These are phyloP conservation scores for Monarcha castaneiventris DNA, from an alignment of 2,113 vertebrate species.

Conservation along the genomic window DNA sequence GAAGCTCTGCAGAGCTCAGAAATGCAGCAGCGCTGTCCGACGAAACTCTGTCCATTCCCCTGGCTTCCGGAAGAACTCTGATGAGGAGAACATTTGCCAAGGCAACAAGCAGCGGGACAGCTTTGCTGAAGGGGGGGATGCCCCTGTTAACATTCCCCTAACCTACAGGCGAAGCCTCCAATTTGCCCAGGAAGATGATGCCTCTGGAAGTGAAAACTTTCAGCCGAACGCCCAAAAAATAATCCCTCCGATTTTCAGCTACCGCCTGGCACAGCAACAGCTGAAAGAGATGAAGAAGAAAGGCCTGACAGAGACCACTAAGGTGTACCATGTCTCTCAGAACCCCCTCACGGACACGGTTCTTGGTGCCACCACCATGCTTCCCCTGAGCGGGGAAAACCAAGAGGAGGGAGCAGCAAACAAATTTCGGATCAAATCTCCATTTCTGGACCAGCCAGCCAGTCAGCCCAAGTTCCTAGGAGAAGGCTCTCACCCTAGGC, in stretches of 20 bases:
- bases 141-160: slow-evolving; percentile 65
- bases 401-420: slow-evolving; percentile 69
- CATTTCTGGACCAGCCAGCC: slow-evolving; percentile 73
- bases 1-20: slow-evolving; percentile 82
- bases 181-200: slow-evolving; percentile 64
- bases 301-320: slow-evolving; percentile 89
- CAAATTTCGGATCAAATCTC: slow-evolving; percentile 80
- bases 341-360: slow-evolving; percentile 87
- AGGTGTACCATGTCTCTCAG: slow-evolving; percentile 93
- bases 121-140: slow-evolving; percentile 77
- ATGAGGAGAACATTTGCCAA: slow-evolving; percentile 89
- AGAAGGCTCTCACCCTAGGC: slow-evolving; percentile 73
- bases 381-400: slow-evolving; percentile 62
- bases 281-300: slow-evolving; percentile 97
- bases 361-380: slow-evolving; percentile 72
- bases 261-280: slow-evolving; percentile 94
- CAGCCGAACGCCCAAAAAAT: slow-evolving; percentile 87
- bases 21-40: slow-evolving; percentile 76
- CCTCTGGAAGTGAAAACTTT: slow-evolving; percentile 74
- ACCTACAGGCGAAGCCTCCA: slow-evolving; percentile 72
- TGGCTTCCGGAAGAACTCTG: slow-evolving; percentile 84
- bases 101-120: slow-evolving; percentile 82
- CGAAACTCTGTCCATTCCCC: slow-evolving; percentile 81
- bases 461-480: background rate
- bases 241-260: slow-evolving; percentile 91